phyloP scores from a whole-genome alignment of 2,888 invertebrate genomes.

The Epistrophe eligans region DNA sequence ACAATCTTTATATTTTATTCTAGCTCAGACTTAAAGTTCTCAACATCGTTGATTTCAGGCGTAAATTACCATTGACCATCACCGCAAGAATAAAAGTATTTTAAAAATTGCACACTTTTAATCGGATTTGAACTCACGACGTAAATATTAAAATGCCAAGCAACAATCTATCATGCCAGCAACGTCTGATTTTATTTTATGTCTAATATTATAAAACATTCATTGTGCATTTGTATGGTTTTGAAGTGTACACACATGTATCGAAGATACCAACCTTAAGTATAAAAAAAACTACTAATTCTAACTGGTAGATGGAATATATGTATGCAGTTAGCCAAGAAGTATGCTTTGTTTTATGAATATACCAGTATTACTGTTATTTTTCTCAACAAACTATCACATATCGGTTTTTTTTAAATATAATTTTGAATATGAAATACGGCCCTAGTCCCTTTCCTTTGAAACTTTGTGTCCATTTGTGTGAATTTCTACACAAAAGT shows the following conservation, averaged over 20 bases:
- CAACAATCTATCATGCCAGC: background rate
- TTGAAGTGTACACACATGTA: too few relatives aligned
- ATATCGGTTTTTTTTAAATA: too few relatives aligned
- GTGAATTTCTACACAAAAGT: too few relatives aligned
- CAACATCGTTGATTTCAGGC: background rate
- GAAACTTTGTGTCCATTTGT: too few relatives aligned
- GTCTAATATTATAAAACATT: too few relatives aligned
- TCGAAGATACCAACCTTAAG: background rate
- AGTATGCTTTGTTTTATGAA: too few relatives aligned
- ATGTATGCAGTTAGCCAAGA: too few relatives aligned
- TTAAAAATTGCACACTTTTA: background rate
- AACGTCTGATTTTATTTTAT: background rate
- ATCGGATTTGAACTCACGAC: background rate
- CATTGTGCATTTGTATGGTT: background rate
- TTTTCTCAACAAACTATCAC: too few relatives aligned
- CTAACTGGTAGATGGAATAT: too few relatives aligned
- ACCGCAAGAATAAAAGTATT: constrained; percentile 16
- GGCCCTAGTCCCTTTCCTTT: too few relatives aligned
- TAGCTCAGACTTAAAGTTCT: background rate
- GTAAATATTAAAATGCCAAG: background rate
- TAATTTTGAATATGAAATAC: too few relatives aligned
- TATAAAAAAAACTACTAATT: background rate
- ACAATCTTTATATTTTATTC: background rate
- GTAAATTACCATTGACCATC: constrained; percentile 23
- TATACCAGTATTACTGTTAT: too few relatives aligned